Conservation (phyloP, 2,797 vertebrate genomes). For the Acipenser oxyrinchus region DNA sequence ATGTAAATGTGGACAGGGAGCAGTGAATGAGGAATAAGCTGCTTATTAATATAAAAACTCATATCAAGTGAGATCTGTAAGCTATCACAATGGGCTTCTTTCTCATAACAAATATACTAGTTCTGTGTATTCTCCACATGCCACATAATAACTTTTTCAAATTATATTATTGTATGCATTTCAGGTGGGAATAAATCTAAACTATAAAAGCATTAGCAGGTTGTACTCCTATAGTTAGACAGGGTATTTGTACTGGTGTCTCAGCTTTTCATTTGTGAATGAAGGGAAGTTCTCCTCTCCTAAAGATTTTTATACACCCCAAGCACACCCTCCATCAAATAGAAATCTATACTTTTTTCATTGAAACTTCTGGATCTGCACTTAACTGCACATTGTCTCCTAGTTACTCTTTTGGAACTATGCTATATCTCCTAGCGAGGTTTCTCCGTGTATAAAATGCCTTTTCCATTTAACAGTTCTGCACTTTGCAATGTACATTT, state of each 20-base stretch:
- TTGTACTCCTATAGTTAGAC: constrained; percentile 14
- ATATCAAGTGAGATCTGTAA: no score
- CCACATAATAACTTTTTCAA: constrained; percentile 1
- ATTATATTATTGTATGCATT: constrained; percentile 5
- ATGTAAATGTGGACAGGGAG: no score
- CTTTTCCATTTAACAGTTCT: constrained; percentile 1
- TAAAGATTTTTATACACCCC: constrained; percentile 16
- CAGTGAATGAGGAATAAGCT: no score
- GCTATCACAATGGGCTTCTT: background rate
- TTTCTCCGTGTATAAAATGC: constrained; percentile 15
- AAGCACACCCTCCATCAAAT: constrained; percentile 18
- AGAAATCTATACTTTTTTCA: constrained; percentile 19
- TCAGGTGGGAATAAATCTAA: background rate
- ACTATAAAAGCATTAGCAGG: constrained; percentile 14
- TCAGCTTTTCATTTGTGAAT: constrained; percentile 13
- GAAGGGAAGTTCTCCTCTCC: constrained; percentile 16
- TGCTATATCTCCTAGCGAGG: constrained; percentile 5
- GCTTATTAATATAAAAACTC: no score
- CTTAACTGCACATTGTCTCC: constrained; percentile 12
- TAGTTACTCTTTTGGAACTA: constrained; percentile 14
- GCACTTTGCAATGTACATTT: background rate
- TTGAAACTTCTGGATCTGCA: constrained; percentile 13
- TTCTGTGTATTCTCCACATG: background rate
- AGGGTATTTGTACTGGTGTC: constrained; percentile 18
- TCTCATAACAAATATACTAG: constrained; percentile 7